A percentile compares a stretch with the other conserved stretches of the same genome.
These are phyloP conservation scores for Columba janthina DNA, from an alignment of 2,113 vertebrate species.

Conservation along the genomic window DNA sequence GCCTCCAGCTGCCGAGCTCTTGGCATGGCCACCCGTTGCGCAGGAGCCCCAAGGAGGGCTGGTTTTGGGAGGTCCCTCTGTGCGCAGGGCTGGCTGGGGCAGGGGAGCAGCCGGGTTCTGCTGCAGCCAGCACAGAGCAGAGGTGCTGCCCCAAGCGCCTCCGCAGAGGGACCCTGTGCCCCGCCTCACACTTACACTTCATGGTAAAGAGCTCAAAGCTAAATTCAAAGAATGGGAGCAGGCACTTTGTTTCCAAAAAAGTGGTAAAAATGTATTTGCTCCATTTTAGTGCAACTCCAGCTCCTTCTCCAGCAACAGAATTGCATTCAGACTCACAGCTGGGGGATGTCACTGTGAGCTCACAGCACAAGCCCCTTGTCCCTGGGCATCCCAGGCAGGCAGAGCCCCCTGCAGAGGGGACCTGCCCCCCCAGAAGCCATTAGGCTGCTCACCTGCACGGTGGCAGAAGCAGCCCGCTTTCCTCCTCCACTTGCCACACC, in stretches of 20 bases:
- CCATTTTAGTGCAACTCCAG: background rate
- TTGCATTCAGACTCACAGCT: background rate
- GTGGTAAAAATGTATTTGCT: background rate
- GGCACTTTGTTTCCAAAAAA: background rate
- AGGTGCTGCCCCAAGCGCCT: background rate
- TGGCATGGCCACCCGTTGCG: background rate
- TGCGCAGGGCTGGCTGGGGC: background rate
- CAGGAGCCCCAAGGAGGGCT: background rate
- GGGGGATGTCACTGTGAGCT: background rate
- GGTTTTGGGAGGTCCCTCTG: rapidly evolving
- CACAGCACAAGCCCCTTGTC: background rate
- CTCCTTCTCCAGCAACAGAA: background rate
- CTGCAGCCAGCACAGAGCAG: background rate
- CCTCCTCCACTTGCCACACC: background rate
- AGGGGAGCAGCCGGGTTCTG: background rate
- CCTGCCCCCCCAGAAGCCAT: background rate
- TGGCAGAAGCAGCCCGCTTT: background rate
- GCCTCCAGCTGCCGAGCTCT: background rate
- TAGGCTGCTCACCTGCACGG: background rate
- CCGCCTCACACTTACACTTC: rapidly evolving
- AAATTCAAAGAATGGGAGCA: background rate
- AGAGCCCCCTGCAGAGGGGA: background rate
- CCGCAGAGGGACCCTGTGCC: rapidly evolving
- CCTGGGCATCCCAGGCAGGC: rapidly evolving
- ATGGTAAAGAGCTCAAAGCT: background rate